Base-by-base conservation (phyloP, 2,113 vertebrate species). In the Labrus mixtus region DNA sequence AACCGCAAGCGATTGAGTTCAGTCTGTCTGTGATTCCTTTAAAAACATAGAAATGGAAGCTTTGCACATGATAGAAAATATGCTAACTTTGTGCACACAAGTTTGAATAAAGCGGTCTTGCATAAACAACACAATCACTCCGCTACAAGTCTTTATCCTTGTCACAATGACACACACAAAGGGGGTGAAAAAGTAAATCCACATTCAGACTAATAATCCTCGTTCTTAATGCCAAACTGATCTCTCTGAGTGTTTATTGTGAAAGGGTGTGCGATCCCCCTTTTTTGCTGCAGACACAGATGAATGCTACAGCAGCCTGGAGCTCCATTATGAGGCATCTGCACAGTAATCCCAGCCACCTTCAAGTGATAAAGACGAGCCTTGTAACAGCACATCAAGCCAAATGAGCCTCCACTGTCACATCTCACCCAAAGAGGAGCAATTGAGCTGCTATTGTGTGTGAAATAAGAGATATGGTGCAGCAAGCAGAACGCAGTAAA, bases 241-340 rank as follows among this genome's bases (percentile, higher is more conserved):
- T 68, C 43, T 66, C 25, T 66, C 25, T 72, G 72, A 48, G 56
- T 55, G 58, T 74, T 70, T 76, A 54, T 56, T 71, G 53, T 63
- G 46, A 60, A 16, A 17, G 19, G 58, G 29, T 43, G 80, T 20
- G 59, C 54, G 68, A 78, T 25, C 54, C 73, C 29, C 58, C 6
- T 39, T 39, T 36, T 11, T 71, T 68, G 60, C 59, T 29, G 60
- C 36, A 23, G 68, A 73, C 60, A 48, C 2, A 62, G 67, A 82
- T 73, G 59, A 57, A 78, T 58, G 66, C 20, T 13, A 39, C 51
- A 68, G 72, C 79, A 54, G 76, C 36, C 70, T 50, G 60, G 0
- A 17, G 59, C 60, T 76, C 68, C 73, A 79, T 88, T 79, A 85
- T 58, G 70, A 85, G 63, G 68, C 80, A 80, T 81, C 85, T 81